Base-by-base conservation (phyloP, 2,797 vertebrate genomes). In the Sebastes hopkinsi region DNA sequence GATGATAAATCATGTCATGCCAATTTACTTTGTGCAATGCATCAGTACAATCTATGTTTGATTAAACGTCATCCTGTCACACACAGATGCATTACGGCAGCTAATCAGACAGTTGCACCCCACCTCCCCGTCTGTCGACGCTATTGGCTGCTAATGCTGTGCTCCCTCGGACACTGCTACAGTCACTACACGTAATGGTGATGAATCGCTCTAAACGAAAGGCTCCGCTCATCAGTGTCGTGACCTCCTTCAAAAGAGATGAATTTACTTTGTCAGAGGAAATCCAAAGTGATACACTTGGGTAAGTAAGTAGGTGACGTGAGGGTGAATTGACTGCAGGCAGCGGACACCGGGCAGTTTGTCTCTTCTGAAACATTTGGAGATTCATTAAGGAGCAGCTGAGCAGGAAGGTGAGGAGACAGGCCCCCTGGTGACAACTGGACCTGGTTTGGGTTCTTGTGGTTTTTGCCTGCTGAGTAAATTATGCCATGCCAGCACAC, bases 221-320 rank as follows among this genome's bases (percentile, higher is more conserved):
- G 68, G 27, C 72, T 76, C 46, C 77, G 60, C 83, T 92, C 89
- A 84, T 92, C 84, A 88, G 84, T 60, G 79, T 78, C 67, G 79
- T 61, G 52, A 77, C 56, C 83, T 54, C 36, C 56, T 82, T 90
- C 81, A 77, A 67, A 84, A 61, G 60, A 92, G 89, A 94, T 92
- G 71, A 85, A 93, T 95, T 91, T 62, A 76, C 91, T 89, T 87
- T 89, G 88, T 90, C 84, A 77, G 25, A 79, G 29, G 42, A 81
- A 77, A 88, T 75, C 77, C 66, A 83, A 82, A 89, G 72, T 67
- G 89, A 89, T 88, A 78, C 59, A 72, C 90, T 88, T 75, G 83
- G 85, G 64, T 91, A 86, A 90, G 71, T 81, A 87, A 88, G 81
- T 88, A 81, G 82, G 87, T 34, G 83, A 89, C 68, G 69, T 72